phyloP scores from a whole-genome alignment of 2,888 invertebrate species.

The Lasioglossum figueresi region DNA sequence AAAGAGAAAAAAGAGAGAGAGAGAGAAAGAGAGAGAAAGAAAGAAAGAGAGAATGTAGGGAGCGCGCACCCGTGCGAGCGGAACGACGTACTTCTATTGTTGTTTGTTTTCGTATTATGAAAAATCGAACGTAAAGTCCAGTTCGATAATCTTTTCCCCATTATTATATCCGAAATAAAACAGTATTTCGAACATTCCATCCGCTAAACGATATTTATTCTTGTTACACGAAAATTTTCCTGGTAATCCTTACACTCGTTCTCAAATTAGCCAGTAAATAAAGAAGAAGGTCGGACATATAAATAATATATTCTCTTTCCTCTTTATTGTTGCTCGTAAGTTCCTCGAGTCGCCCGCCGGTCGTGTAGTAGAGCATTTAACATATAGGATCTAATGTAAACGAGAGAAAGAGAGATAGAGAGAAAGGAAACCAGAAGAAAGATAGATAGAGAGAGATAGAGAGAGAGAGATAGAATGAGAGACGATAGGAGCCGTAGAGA shows the following conservation, averaged over 20 bases:
- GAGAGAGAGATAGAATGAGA: constrained; percentile 26
- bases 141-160: neutral
- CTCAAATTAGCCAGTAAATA: constrained; percentile 6
- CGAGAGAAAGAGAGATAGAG: constrained; percentile 33
- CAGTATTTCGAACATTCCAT: constrained; percentile 13
- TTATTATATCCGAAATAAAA: neutral
- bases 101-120: neutral
- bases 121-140: neutral
- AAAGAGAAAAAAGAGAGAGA: constrained; percentile 41
- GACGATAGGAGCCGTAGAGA: constrained; percentile 62
- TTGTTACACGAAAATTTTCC: constrained; percentile 3
- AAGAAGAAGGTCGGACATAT: neutral
- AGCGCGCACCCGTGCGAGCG: constrained; percentile 70
- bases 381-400: constrained; percentile 71
- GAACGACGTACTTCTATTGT: constrained; percentile 55
- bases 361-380: constrained; percentile 67
- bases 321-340: constrained; percentile 61
- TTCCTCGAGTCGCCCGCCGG: constrained; percentile 76
- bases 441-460: neutral
- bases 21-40: constrained; percentile 72
- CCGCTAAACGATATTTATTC: neutral
- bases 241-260: constrained; percentile 1
- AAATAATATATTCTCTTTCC: constrained; percentile 37
- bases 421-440: neutral
- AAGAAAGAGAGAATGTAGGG: constrained; percentile 55